Evolutionary conservation across 2,888 invertebrate species (phyloP), one percentile per base, ranked within the genome.

Genomic region (Rhimphoctona megacephalus): DNA sequence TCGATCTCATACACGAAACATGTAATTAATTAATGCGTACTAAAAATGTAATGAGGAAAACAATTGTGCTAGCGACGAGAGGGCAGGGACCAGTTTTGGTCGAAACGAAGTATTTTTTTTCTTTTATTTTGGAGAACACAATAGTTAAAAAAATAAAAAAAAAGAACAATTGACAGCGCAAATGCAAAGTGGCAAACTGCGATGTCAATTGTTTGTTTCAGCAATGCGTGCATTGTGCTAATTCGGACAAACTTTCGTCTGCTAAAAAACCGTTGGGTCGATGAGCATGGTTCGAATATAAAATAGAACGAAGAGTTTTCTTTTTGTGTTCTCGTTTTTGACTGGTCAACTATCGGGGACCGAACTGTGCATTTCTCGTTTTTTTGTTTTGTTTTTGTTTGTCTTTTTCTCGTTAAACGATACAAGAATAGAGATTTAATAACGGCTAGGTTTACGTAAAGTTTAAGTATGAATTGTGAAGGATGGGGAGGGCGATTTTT

Each of bases 401-500:
- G 30, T 64, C 46, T 54, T 80, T 85, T 85, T 61, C 70, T 46
- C 80, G 83, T 83, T 70, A 57, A 72, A 83, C 43, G 61, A 79
- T 79, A 82, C 74, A 79, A 70, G 36, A 69, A 76, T 80, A 83
- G 80, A 69, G 80, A 76, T 84, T 84, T 43, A 52, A 74, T 74
- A 72, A 67, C 52, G 54, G 69, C 74, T 79, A 74, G n/a, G 46
- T 54, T 64, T 76, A 83, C 83, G 80, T 80, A 80, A 54, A 22
- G 36, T 72, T 76, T 83, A 72, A 79, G 85, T 86, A 83, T 86
- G 81, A 82, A 82, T 77, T 69, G 72, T 54, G 69, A 83, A 80
- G 61, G 54, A 74, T 82, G n/a, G 39, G 66, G 77, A 73, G 72
- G 30, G 61, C 67, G 33, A 69, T 72, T 49, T 39, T 33, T 74